Conservation (phyloP, 2,888 invertebrate genomes). For the Caenorhabditis macrosperma region DNA sequence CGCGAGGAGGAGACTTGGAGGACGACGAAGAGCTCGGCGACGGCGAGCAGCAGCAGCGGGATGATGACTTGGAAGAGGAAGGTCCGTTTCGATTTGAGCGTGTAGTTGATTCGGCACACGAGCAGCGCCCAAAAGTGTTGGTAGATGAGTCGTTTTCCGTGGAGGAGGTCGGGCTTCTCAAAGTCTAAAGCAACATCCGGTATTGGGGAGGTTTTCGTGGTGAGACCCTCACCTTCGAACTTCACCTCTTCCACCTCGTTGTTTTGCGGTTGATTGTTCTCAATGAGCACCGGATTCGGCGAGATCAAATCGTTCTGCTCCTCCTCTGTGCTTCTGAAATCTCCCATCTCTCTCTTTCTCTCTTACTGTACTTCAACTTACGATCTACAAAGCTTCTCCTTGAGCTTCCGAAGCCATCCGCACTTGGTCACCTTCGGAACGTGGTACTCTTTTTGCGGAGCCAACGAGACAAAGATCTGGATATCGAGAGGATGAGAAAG, state of each 20-base stretch:
- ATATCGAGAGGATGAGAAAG: too few relatives aligned
- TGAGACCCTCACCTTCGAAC: slow-evolving; percentile 28
- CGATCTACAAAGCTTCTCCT: slow-evolving; percentile 19
- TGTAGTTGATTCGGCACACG: slow-evolving; percentile 68
- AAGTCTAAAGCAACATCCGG: slow-evolving; percentile 55
- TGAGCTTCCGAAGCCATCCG: slow-evolving; percentile 19
- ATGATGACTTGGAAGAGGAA: slow-evolving; percentile 66
- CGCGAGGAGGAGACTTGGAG: slow-evolving; percentile 48
- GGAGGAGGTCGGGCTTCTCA: slow-evolving; percentile 61
- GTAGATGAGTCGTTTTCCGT: slow-evolving; percentile 25
- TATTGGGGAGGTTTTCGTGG: neutral
- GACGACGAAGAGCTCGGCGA: slow-evolving; percentile 70
- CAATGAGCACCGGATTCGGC: slow-evolving; percentile 26
- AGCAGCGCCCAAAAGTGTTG: slow-evolving; percentile 74
- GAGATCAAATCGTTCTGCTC: slow-evolving; percentile 47
- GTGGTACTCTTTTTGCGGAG: slow-evolving; percentile 71
- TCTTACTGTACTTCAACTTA: neutral
- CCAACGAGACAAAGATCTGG: slow-evolving; percentile 71
- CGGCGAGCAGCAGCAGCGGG: slow-evolving; percentile 69
- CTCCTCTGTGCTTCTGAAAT: slow-evolving; percentile 30
- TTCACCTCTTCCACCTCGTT: slow-evolving; percentile 48
- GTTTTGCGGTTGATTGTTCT: slow-evolving; percentile 35
- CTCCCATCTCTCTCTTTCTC: neutral
- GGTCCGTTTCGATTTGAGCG: slow-evolving; percentile 65
- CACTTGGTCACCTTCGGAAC: slow-evolving; percentile 55